Conservation (phyloP, 2,888 invertebrate genomes). For the Zaprionus bogoriensis region DNA sequence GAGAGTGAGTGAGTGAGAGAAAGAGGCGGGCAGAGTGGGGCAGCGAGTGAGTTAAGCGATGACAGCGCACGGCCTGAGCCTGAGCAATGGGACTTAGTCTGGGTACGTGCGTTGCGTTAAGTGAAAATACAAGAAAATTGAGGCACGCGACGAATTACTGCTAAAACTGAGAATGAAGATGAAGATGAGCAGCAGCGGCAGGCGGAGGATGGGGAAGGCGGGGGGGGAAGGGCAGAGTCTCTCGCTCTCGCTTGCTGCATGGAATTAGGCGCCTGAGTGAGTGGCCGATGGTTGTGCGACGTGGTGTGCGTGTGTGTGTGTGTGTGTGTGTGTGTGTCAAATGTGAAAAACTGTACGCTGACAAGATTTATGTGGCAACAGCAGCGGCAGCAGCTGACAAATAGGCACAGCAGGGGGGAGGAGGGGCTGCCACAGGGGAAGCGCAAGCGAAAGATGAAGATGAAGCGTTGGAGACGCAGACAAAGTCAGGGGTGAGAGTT, state of each 20-base stretch:
- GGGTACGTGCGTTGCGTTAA: conserved; percentile 69
- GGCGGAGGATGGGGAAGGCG: background rate
- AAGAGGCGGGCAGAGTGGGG: background rate
- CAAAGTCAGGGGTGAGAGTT: conserved; percentile 3
- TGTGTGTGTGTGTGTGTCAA: conserved; percentile 45
- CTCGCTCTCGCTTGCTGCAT: conserved; percentile 27
- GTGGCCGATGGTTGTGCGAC: conserved; percentile 50
- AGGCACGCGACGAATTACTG: conserved; percentile 66
- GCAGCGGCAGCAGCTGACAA: conserved; percentile 36
- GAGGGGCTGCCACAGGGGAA: background rate
- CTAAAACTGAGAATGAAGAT: conserved; percentile 33
- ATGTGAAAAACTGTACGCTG: conserved; percentile 73
- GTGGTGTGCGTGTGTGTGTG: conserved; percentile 1
- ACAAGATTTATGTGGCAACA: conserved; percentile 68
- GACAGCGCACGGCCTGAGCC: conserved; percentile 38
- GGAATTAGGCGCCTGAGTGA: conserved; percentile 68
- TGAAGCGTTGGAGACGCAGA: too few species aligned
- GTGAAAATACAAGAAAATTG: conserved; percentile 68
- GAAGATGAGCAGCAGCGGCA: background rate
- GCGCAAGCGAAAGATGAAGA: too few species aligned
- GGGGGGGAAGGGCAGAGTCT: background rate
- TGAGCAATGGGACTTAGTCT: conserved; percentile 43
- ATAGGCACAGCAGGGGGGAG: conserved; percentile 1
- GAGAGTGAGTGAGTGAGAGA: background rate
- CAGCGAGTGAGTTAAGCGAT: conserved; percentile 33